Conservation (phyloP, 1,140 invertebrate species). For the Drosophila ambigua region DNA sequence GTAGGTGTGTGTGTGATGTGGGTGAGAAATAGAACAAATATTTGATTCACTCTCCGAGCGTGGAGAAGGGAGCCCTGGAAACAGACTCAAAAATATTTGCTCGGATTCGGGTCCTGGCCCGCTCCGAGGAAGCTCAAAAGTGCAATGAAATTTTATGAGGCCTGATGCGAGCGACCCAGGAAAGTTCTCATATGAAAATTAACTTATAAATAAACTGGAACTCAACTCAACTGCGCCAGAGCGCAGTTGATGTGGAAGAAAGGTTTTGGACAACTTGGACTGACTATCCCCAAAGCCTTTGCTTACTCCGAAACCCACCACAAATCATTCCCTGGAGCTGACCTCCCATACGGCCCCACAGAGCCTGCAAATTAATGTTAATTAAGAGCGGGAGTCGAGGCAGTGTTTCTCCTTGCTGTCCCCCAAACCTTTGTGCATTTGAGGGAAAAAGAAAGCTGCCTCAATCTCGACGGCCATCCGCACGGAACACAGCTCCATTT, state of each 20-base stretch:
- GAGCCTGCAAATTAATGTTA: constrained; percentile 57
- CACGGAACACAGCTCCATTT: constrained; percentile 58
- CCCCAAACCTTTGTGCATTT: constrained; percentile 8
- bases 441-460: constrained; percentile 29
- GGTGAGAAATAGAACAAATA: constrained; percentile 66
- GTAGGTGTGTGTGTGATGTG: constrained; percentile 8
- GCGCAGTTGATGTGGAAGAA: constrained; percentile 10
- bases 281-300: background rate
- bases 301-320: background rate
- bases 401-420: background rate
- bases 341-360: constrained; percentile 8
- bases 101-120: constrained; percentile 6
- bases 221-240: too few species aligned
- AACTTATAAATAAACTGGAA: constrained; percentile 40
- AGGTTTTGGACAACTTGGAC: background rate
- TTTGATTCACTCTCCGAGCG: constrained; percentile 49
- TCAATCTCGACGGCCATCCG: constrained; percentile 49
- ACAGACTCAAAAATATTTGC: constrained; percentile 40
- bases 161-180: background rate
- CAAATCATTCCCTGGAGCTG: constrained; percentile 23
- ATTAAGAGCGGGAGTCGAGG: constrained; percentile 54
- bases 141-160: constrained; percentile 16
- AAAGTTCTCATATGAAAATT: constrained; percentile 40
- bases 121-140: background rate
- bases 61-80: constrained; percentile 1